Evolutionary conservation across 2,113 vertebrate species (phyloP).

Genomic region (Nematolebias whitei): DNA sequence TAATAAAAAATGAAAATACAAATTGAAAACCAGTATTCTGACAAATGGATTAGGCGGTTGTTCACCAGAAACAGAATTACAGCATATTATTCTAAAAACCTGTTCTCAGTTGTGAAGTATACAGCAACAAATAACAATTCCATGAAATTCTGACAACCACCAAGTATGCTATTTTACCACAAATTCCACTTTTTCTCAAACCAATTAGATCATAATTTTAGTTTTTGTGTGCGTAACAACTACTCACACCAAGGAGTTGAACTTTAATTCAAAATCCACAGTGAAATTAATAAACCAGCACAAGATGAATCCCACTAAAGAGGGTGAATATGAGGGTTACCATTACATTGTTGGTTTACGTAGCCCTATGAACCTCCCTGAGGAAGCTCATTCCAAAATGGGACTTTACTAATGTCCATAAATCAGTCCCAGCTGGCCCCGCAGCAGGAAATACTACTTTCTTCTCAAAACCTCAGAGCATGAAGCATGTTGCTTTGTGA

Average conservation of each 20-base stretch:
- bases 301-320: conserved; percentile 65
- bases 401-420: conserved; percentile 78
- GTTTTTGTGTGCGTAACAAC: not conserved
- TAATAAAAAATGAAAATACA: not conserved
- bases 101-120: too few species aligned
- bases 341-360: conserved; percentile 80
- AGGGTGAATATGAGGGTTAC: conserved; percentile 72
- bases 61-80: too few species aligned
- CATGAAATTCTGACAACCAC: too few species aligned
- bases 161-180: too few species aligned
- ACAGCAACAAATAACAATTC: too few species aligned
- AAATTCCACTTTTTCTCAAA: too few species aligned
- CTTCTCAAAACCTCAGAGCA: conserved; percentile 77
- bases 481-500: conserved; percentile 72
- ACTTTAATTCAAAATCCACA: conserved; percentile 39
- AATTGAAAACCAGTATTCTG: not conserved
- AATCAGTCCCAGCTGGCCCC: conserved; percentile 81
- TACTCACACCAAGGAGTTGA: conserved; percentile 3
- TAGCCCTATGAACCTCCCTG: conserved; percentile 74
- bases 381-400: conserved; percentile 76
- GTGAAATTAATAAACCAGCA: conserved; percentile 55
- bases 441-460: conserved; percentile 80
- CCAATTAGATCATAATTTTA: not conserved
- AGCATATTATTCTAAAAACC: too few species aligned
- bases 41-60: too few species aligned